Conservation (phyloP, 2,888 invertebrate genomes). For the Drosophila sordidapex region DNA sequence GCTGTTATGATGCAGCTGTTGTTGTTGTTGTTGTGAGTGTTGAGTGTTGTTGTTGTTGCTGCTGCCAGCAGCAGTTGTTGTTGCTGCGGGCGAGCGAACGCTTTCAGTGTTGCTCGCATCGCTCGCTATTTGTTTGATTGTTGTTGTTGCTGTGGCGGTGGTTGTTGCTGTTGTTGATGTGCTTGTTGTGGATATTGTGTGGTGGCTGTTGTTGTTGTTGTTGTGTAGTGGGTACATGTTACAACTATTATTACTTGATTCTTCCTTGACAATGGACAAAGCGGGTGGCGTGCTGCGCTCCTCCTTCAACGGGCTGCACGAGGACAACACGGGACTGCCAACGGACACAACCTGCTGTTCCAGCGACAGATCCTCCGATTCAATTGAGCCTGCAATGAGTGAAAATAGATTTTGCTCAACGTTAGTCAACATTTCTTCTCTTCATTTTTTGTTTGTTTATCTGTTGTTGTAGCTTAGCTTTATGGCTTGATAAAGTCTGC, state of each 20-base stretch:
- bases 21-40: slow-evolving; percentile 72
- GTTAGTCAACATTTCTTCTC: slow-evolving; percentile 9
- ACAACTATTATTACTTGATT: slow-evolving; percentile 89
- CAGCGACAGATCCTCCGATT: slow-evolving; percentile 91
- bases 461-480: slow-evolving; percentile 13
- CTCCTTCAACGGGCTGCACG: slow-evolving; percentile 88
- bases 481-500: slow-evolving; percentile 22
- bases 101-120: slow-evolving; percentile 72
- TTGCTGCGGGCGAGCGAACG: slow-evolving; percentile 60
- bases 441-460: neutral
- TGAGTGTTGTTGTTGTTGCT: slow-evolving; percentile 47
- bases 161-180: slow-evolving; percentile 57
- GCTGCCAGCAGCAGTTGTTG: slow-evolving; percentile 61
- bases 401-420: slow-evolving; percentile 3
- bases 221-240: slow-evolving; percentile 85
- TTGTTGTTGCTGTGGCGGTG: slow-evolving; percentile 64
- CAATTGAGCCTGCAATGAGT: slow-evolving; percentile 89
- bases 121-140: slow-evolving; percentile 61
- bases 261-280: slow-evolving; percentile 88
- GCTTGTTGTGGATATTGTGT: slow-evolving; percentile 57
- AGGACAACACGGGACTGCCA: slow-evolving; percentile 85
- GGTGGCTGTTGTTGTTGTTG: slow-evolving; percentile 77
- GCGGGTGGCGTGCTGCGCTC: slow-evolving; percentile 89
- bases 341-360: slow-evolving; percentile 86
- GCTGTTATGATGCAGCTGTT: slow-evolving; percentile 81